Conservation (phyloP, 53 echinoderm and acorn worm genomes). For the Hippasteria phrygiana region DNA sequence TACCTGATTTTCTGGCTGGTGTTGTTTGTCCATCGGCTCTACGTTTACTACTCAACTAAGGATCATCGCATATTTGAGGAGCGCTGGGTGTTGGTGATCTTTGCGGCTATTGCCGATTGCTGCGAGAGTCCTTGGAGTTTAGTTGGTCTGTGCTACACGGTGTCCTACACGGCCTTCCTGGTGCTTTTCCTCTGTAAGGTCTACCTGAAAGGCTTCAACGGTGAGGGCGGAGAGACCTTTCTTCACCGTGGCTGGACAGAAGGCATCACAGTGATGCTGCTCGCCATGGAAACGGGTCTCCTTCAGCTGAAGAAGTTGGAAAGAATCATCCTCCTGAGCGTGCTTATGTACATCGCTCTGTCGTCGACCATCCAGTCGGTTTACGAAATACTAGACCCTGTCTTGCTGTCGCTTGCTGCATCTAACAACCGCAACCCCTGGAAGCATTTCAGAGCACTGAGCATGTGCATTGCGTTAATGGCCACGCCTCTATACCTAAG, state of each 20-base stretch:
- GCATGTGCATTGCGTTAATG: slow-evolving; percentile 78
- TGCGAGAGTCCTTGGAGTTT: slow-evolving; percentile 96
- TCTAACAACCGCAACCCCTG: slow-evolving; percentile 82
- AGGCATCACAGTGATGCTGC: slow-evolving; percentile 86
- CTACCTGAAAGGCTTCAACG: slow-evolving; percentile 87
- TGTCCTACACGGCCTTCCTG: slow-evolving; percentile 89
- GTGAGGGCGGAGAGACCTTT: slow-evolving; percentile 65
- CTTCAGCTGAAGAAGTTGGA: slow-evolving; percentile 84
- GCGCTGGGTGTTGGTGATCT: slow-evolving; percentile 81
- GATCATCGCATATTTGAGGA: slow-evolving; percentile 72
- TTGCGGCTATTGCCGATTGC: slow-evolving; percentile 88
- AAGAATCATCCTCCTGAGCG: slow-evolving; percentile 88
- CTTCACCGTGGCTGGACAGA: slow-evolving; percentile 93
- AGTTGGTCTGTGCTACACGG: slow-evolving; percentile 91
- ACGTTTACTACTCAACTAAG: slow-evolving; percentile 79
- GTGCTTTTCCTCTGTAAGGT: slow-evolving; percentile 84
- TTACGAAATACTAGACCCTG: slow-evolving; percentile 91
- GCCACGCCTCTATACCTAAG: slow-evolving; percentile 85
- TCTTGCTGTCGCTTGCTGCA: slow-evolving; percentile 84
- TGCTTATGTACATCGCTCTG: slow-evolving; percentile 90
- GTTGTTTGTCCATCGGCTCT: slow-evolving; percentile 83
- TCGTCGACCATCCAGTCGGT: slow-evolving; percentile 95
- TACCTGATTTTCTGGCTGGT: slow-evolving; percentile 89
- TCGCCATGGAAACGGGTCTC: slow-evolving; percentile 90
- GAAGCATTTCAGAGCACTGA: slow-evolving; percentile 84